Evolutionary conservation across 2,113 vertebrate genomes (phyloP).

Genomic region (Zootoca vivipara): DNA sequence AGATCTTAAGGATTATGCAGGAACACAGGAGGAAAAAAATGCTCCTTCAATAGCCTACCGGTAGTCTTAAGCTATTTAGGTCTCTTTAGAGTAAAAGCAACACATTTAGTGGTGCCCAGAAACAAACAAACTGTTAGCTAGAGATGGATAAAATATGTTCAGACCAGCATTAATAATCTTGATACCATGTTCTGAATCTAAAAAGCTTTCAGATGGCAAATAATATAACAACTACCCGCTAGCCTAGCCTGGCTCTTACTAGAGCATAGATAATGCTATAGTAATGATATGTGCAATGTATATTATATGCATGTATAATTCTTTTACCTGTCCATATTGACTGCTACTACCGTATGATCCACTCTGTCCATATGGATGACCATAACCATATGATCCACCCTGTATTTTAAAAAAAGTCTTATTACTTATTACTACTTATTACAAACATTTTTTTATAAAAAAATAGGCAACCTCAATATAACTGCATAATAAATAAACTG

Average conservation of each 20-base stretch:
- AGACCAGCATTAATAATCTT: background rate
- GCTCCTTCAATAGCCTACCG: background rate
- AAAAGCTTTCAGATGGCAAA: background rate
- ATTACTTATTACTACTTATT: background rate
- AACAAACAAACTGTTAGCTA: background rate
- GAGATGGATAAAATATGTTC: background rate
- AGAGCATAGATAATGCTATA: background rate
- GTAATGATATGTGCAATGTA: background rate
- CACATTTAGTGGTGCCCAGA: background rate
- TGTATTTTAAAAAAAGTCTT: background rate
- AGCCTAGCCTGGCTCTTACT: background rate
- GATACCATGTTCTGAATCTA: background rate
- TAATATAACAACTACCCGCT: background rate
- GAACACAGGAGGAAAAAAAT: background rate
- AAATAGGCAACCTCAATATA: background rate
- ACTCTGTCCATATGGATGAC: background rate
- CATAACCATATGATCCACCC: background rate
- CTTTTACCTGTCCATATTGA: background rate
- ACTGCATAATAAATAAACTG: no score
- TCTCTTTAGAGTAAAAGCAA: background rate
- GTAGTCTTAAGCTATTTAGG: background rate
- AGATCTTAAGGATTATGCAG: background rate
- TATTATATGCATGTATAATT: background rate
- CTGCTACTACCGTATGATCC: background rate
- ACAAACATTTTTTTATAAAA: no score